Conservation (phyloP, 1,140 invertebrate species). For the Rhopalosiphum padi region DNA sequence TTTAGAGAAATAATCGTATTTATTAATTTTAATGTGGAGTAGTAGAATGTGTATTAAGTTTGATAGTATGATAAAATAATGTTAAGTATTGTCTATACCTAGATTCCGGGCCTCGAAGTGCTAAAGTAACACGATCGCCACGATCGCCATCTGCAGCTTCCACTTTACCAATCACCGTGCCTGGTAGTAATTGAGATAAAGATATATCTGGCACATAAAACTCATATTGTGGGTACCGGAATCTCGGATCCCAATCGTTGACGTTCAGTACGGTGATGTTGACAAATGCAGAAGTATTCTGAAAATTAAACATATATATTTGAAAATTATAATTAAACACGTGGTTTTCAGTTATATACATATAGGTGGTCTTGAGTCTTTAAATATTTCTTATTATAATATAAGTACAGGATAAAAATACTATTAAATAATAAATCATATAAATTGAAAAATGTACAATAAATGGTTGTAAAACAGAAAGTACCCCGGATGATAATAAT, state of each 20-base stretch:
- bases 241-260: conserved; percentile 92
- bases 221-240: conserved; percentile 84
- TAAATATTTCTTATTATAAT: too few relatives aligned
- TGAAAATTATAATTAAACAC: too few relatives aligned
- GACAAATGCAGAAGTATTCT: conserved; percentile 80
- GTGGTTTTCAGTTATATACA: too few relatives aligned
- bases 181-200: conserved; percentile 63
- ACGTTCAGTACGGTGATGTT: conserved; percentile 85
- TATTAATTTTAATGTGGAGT: not conserved
- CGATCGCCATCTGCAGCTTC: conserved; percentile 84
- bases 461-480: not conserved
- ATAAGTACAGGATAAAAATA: not conserved
- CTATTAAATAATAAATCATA: not conserved
- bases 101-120: conserved; percentile 76
- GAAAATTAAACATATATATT: conserved; percentile 61
- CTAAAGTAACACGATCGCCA: conserved; percentile 74
- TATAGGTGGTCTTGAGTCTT: too few relatives aligned
- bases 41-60: not conserved
- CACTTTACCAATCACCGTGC: conserved; percentile 60
- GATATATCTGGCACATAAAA: conserved; percentile 71
- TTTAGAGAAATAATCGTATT: not conserved
- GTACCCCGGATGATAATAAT: too few relatives aligned
- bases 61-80: not conserved
- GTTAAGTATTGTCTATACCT: conserved; percentile 64
- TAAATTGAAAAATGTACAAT: not conserved